A percentile compares a stretch with the other conserved stretches of the same genome.
Conservation (phyloP, 2,888 invertebrate genomes). For the Spilosoma lubricipeda region DNA sequence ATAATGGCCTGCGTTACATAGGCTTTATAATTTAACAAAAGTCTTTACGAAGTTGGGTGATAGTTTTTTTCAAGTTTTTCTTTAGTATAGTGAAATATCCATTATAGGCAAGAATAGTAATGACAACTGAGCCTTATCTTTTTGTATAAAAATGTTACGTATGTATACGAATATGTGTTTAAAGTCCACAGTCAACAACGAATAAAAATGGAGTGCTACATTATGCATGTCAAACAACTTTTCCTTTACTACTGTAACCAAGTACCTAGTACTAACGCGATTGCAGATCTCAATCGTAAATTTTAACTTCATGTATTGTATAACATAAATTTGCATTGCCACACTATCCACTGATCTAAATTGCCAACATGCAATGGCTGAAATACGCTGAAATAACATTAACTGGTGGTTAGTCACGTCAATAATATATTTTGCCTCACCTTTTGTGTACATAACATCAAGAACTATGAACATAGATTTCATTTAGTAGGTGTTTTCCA, state of each 20-base stretch:
- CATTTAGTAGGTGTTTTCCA: background rate
- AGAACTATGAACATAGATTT: background rate
- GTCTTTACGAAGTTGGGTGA: too few species aligned
- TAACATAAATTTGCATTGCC: conserved; percentile 8
- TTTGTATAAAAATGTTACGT: too few species aligned
- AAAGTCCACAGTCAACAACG: background rate
- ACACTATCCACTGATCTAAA: conserved; percentile 14
- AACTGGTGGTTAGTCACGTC: background rate
- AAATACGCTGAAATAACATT: conserved; percentile 8
- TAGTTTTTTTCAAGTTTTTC: too few species aligned
- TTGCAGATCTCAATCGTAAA: conserved; percentile 3
- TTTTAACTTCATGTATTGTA: conserved; percentile 10
- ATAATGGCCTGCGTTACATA: too few species aligned
- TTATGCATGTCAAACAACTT: background rate
- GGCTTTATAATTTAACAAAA: too few species aligned
- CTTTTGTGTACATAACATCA: background rate
- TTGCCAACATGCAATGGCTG: conserved; percentile 14
- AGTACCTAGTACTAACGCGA: conserved; percentile 6
- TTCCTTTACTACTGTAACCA: background rate
- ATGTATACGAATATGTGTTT: too few species aligned
- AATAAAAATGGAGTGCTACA: background rate
- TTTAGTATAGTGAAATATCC: too few species aligned
- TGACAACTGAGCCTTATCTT: too few species aligned
- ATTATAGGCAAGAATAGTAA: too few species aligned
- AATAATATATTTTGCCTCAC: background rate